phyloP scores from a whole-genome alignment of 2,888 invertebrate species.

The Cylindroiulus punctatus region DNA sequence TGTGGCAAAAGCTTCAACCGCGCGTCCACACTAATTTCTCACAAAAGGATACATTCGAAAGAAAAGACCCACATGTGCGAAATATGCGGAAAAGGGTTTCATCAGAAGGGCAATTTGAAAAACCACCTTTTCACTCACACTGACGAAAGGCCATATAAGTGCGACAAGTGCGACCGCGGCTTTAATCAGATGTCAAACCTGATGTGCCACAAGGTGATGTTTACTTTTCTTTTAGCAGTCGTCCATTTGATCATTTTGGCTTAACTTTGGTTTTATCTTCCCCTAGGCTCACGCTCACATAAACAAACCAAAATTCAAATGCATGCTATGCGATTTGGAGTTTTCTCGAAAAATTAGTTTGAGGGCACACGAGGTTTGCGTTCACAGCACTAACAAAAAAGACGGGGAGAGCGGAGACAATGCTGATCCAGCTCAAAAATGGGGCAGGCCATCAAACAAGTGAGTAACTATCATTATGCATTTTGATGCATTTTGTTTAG shows the following conservation, averaged over 20 bases:
- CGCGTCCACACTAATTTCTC: slow-evolving; percentile 82
- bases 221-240: no score
- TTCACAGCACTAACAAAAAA: slow-evolving; percentile 69
- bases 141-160: slow-evolving; percentile 80
- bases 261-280: background rate
- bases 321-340: slow-evolving; percentile 70
- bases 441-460: background rate
- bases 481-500: no score
- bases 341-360: slow-evolving; percentile 70
- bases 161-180: slow-evolving; percentile 72
- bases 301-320: slow-evolving; percentile 70
- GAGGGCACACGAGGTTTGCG: slow-evolving; percentile 71
- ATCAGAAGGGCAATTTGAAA: slow-evolving; percentile 75
- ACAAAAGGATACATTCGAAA: slow-evolving; percentile 80
- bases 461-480: background rate
- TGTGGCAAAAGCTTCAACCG: slow-evolving; percentile 82
- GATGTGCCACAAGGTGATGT: slow-evolving; percentile 80
- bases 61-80: slow-evolving; percentile 79
- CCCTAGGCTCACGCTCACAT: slow-evolving; percentile 68
- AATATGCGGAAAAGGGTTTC: slow-evolving; percentile 80
- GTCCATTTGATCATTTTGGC: slow-evolving; percentile 65
- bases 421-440: background rate
- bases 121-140: slow-evolving; percentile 65
- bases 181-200: slow-evolving; percentile 85
- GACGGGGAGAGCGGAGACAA: background rate